A percentile compares a stretch with the other conserved stretches of the same genome.
These are phyloP conservation scores for Poeciliopsis turrubarensis DNA, from an alignment of 2,113 vertebrate species.

Conservation along the genomic window DNA sequence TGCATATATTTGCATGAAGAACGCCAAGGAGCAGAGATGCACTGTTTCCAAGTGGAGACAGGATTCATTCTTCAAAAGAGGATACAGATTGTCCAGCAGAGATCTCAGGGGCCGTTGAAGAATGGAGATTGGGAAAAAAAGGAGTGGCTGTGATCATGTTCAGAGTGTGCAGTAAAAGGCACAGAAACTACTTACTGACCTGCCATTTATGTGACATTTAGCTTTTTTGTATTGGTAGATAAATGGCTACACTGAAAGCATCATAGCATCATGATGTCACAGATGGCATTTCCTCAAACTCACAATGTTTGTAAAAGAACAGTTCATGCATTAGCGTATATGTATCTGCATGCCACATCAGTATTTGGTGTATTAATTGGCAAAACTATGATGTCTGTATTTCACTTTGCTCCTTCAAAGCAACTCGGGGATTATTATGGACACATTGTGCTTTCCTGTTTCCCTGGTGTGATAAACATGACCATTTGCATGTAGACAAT, in stretches of 20 bases:
- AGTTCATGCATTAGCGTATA: neutral
- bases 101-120: slow-evolving; percentile 59
- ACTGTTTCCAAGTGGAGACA: slow-evolving; percentile 63
- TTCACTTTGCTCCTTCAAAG: slow-evolving; percentile 32
- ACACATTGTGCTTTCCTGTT: slow-evolving; percentile 65
- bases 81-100: slow-evolving; percentile 63
- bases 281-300: slow-evolving; percentile 13
- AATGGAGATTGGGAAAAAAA: slow-evolving; percentile 31
- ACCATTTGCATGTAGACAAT: slow-evolving; percentile 71
- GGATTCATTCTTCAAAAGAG: slow-evolving; percentile 79
- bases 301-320: slow-evolving; percentile 12
- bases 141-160: slow-evolving; percentile 19
- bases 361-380: slow-evolving; percentile 41
- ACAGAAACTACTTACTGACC: slow-evolving; percentile 32
- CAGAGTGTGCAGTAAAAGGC: slow-evolving; percentile 19
- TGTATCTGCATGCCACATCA: slow-evolving; percentile 2
- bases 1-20: slow-evolving; percentile 69
- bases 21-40: slow-evolving; percentile 70
- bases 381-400: slow-evolving; percentile 25
- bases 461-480: slow-evolving; percentile 60
- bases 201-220: slow-evolving; percentile 34
- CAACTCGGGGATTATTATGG: slow-evolving; percentile 56
- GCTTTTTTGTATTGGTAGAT: slow-evolving; percentile 10
- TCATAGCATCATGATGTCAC: slow-evolving; percentile 11
- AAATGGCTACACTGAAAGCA: slow-evolving; percentile 29